A percentile compares a stretch with the other conserved stretches of the same genome.
These are phyloP conservation scores for Meandrina meandrites DNA, from an alignment of 92 coral and sea anemone species.

Conservation along the genomic window DNA sequence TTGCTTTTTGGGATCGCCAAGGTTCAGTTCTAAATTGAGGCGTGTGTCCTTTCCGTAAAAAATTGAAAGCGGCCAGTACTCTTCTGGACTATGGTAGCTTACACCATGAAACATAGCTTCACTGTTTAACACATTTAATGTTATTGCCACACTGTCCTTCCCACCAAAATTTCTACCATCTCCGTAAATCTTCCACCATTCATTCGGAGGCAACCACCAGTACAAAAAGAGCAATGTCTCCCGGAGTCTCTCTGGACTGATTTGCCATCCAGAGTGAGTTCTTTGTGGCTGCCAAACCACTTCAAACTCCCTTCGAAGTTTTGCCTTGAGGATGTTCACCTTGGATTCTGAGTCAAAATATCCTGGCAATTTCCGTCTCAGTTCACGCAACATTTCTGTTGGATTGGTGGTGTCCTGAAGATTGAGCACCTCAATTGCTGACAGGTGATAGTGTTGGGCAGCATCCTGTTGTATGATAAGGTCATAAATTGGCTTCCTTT, in stretches of 20 bases:
- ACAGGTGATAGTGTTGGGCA: conserved; percentile 19
- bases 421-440: conserved; percentile 34
- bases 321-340: conserved; percentile 37
- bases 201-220: conserved; percentile 34
- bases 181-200: conserved; percentile 52
- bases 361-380: conserved; percentile 33
- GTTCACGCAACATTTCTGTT: conserved; percentile 15
- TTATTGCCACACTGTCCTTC: conserved; percentile 40
- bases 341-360: conserved; percentile 34
- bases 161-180: conserved; percentile 59
- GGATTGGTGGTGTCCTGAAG: conserved; percentile 41
- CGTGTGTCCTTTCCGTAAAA: conserved; percentile 49
- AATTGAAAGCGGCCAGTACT: conserved; percentile 46
- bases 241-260: conserved; percentile 24
- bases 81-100: conserved; percentile 51
- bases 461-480: neutral
- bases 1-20: neutral
- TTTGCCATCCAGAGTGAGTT: conserved; percentile 40
- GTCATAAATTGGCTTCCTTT: conserved; percentile 39
- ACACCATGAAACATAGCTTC: conserved; percentile 34
- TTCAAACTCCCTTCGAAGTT: conserved; percentile 45
- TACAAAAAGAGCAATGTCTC: conserved; percentile 19
- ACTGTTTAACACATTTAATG: conserved; percentile 26
- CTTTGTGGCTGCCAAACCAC: conserved; percentile 38
- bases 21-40: conserved; percentile 40